Percentiles rank a stretch among this genome's conserved stretches.
These are phyloP conservation scores for Heloderma charlesbogerti DNA, from an alignment of 2,113 vertebrate genomes.

Conservation along the genomic window DNA sequence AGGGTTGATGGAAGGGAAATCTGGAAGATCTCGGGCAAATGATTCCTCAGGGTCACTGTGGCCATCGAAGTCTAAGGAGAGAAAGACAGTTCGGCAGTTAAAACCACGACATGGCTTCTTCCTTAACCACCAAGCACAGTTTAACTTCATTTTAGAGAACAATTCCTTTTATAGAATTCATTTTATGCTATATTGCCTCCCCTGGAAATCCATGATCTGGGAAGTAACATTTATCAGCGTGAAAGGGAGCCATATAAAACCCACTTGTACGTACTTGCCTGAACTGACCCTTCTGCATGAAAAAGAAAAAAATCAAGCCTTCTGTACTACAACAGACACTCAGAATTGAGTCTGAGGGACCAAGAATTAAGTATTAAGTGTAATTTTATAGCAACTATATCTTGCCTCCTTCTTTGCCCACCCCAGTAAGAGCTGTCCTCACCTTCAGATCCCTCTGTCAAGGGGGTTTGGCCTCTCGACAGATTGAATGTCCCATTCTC, in stretches of 20 bases:
- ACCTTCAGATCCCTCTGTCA: constrained; percentile 97
- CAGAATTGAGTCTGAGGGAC: neutral
- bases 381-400: neutral
- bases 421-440: constrained; percentile 20
- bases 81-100: constrained; percentile 2
- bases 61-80: constrained; percentile 86
- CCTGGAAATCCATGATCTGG: neutral
- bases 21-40: constrained; percentile 92
- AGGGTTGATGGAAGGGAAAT: constrained; percentile 96
- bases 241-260: neutral
- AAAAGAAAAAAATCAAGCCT: neutral
- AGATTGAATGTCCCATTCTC: constrained; percentile 96
- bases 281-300: neutral
- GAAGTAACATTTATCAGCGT: neutral
- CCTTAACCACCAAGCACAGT: neutral
- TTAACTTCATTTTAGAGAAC: neutral
- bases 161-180: neutral
- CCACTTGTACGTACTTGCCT: neutral
- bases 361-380: neutral
- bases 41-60: constrained; percentile 97
- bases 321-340: neutral
- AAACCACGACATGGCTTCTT: neutral
- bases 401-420: neutral
- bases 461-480: constrained; percentile 92
- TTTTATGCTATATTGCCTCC: neutral